Percentiles rank a stretch among this genome's conserved stretches.
Conservation (phyloP, 2,888 invertebrate genomes). For the Acheta domesticus region DNA sequence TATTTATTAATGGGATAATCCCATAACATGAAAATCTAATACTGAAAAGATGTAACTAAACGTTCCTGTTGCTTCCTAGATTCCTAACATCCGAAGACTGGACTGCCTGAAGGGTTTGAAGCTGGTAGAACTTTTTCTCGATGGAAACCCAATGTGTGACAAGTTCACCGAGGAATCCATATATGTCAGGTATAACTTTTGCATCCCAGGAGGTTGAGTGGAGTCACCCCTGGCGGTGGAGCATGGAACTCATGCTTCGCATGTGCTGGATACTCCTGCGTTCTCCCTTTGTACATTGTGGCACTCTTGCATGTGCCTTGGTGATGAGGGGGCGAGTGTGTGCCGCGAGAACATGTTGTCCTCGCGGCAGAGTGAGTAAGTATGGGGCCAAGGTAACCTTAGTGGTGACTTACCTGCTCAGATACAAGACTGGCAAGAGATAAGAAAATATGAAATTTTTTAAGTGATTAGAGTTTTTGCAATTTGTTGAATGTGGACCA, state of each 20-base stretch:
- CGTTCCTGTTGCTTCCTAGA: slow-evolving; percentile 51
- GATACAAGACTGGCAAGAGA: too few species aligned
- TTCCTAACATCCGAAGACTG: slow-evolving; percentile 62
- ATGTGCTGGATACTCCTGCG: background rate
- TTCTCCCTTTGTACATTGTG: background rate
- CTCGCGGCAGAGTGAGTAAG: too few species aligned
- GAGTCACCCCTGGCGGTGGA: background rate
- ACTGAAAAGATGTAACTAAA: too few species aligned
- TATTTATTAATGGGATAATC: too few species aligned
- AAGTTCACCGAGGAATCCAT: slow-evolving; percentile 70
- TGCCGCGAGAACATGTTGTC: slow-evolving; percentile 20
- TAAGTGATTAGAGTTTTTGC: too few species aligned
- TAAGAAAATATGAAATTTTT: too few species aligned
- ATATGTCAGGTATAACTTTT: slow-evolving; percentile 73
- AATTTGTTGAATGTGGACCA: too few species aligned
- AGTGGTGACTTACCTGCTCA: too few species aligned
- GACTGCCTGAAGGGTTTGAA: slow-evolving; percentile 67
- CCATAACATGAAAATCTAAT: too few species aligned
- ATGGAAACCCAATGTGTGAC: slow-evolving; percentile 76
- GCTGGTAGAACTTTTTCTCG: slow-evolving; percentile 70
- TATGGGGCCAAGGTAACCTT: too few species aligned
- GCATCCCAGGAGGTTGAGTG: background rate
- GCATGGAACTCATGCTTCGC: background rate
- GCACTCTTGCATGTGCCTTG: background rate
- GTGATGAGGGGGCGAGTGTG: background rate